Conservation (phyloP, 2,888 invertebrate species). For the Beris morrisii region DNA sequence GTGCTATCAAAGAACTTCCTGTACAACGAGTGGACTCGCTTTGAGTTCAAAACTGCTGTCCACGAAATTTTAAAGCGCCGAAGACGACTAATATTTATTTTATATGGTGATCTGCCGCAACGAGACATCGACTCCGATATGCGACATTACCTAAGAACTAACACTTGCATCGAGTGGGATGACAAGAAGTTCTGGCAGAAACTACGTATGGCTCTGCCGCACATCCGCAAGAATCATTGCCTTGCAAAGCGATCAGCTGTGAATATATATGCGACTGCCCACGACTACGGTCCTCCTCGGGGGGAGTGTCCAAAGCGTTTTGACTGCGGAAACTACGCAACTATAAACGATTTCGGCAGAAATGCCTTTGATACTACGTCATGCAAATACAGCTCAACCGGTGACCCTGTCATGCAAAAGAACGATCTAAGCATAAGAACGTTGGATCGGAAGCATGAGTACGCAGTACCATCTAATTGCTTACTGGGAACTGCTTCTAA, state of each 20-base stretch:
- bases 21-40: constrained; percentile 92
- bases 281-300: constrained; percentile 44
- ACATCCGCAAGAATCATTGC: constrained; percentile 39
- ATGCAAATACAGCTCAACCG: constrained; percentile 31
- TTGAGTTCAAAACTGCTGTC: constrained; percentile 92
- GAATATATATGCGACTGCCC: constrained; percentile 71
- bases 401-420: constrained; percentile 19
- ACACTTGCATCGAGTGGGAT: constrained; percentile 90
- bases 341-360: constrained; percentile 53
- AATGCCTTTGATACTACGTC: constrained; percentile 28
- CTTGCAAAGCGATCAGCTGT: constrained; percentile 59
- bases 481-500: constrained; percentile 35
- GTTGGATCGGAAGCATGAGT: constrained; percentile 46
- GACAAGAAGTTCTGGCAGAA: constrained; percentile 98
- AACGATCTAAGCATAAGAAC: constrained; percentile 37
- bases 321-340: constrained; percentile 55
- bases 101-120: constrained; percentile 86
- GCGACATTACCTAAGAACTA: constrained; percentile 84
- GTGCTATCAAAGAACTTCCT: constrained; percentile 91
- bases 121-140: constrained; percentile 89
- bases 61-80: constrained; percentile 86
- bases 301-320: constrained; percentile 46
- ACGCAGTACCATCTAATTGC: constrained; percentile 53
- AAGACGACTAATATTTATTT: constrained; percentile 84
- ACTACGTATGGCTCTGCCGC: constrained; percentile 87